phyloP scores from a whole-genome alignment of 2,113 vertebrate genomes.

The Motacilla alba region DNA sequence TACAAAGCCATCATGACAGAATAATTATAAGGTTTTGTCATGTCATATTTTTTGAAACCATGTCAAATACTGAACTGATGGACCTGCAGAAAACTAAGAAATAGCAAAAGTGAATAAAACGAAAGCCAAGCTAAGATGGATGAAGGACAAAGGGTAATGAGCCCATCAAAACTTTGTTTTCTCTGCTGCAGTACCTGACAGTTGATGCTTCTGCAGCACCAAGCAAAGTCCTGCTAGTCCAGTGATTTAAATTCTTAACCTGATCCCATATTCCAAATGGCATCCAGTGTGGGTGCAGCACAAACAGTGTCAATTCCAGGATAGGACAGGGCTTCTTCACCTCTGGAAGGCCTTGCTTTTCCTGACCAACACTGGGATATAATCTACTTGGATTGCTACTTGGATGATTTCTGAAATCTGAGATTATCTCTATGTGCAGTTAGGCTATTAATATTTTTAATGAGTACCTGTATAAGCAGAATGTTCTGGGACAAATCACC shows the following conservation, averaged over 20 bases:
- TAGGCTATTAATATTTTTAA: background rate
- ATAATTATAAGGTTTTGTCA: slow-evolving; percentile 8
- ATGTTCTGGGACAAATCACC: background rate
- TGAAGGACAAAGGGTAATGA: background rate
- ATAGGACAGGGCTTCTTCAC: background rate
- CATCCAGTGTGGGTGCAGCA: background rate
- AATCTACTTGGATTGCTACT: background rate
- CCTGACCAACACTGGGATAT: background rate
- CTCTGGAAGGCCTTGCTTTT: background rate
- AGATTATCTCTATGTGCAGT: background rate
- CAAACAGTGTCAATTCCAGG: background rate
- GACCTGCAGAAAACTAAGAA: background rate
- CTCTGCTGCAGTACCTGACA: background rate
- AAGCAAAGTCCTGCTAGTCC: background rate
- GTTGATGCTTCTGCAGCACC: background rate
- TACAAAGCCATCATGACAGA: background rate
- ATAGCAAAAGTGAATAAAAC: background rate
- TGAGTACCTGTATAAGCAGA: background rate
- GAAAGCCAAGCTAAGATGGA: background rate
- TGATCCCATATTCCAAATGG: background rate
- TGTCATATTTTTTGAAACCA: slow-evolving; percentile 6
- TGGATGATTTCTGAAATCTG: background rate
- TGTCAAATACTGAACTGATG: background rate
- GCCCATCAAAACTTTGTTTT: background rate
- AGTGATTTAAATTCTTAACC: background rate